These are phyloP conservation scores for Microdon myrmicae DNA, from an alignment of 2,888 invertebrate species.

Conservation along the genomic window DNA sequence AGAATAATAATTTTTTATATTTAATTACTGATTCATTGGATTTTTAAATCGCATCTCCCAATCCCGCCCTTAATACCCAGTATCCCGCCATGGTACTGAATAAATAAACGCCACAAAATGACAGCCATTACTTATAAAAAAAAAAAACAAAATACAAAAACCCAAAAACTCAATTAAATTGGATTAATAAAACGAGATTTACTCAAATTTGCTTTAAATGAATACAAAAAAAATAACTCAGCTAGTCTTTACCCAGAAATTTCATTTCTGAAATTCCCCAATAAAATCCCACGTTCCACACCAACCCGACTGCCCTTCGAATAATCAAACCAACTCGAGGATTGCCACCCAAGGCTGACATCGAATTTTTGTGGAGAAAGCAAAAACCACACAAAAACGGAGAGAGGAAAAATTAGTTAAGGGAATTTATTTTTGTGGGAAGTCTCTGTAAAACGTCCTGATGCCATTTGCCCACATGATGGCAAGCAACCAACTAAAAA, in stretches of 20 bases:
- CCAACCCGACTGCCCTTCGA: slow-evolving; percentile 12
- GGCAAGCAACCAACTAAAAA: slow-evolving; percentile 33
- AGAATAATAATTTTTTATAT: too few relatives aligned
- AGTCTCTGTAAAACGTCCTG: slow-evolving; percentile 33
- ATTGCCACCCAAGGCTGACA: slow-evolving; percentile 47
- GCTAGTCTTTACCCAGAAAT: slow-evolving; percentile 10
- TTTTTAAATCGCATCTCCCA: too few relatives aligned
- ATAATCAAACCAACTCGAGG: slow-evolving; percentile 48
- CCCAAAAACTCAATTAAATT: slow-evolving; percentile 33
- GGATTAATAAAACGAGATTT: slow-evolving; percentile 32
- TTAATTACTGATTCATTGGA: slow-evolving; percentile 29
- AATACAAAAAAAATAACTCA: slow-evolving; percentile 12
- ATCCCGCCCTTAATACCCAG: too few relatives aligned
- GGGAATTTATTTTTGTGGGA: slow-evolving; percentile 39
- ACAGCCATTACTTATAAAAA: too few relatives aligned
- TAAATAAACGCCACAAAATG: too few relatives aligned
- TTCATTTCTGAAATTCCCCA: neutral
- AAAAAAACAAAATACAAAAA: slow-evolving; percentile 8
- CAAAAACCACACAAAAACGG: slow-evolving; percentile 5
- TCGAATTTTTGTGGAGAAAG: slow-evolving; percentile 36
- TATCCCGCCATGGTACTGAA: too few relatives aligned
- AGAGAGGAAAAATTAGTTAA: slow-evolving; percentile 37
- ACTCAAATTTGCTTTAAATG: slow-evolving; percentile 12
- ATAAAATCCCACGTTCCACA: too few relatives aligned
- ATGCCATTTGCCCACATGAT: slow-evolving; percentile 2